phyloP scores from a whole-genome alignment of 2,113 vertebrate species.

The Thunnus maccoyii region DNA sequence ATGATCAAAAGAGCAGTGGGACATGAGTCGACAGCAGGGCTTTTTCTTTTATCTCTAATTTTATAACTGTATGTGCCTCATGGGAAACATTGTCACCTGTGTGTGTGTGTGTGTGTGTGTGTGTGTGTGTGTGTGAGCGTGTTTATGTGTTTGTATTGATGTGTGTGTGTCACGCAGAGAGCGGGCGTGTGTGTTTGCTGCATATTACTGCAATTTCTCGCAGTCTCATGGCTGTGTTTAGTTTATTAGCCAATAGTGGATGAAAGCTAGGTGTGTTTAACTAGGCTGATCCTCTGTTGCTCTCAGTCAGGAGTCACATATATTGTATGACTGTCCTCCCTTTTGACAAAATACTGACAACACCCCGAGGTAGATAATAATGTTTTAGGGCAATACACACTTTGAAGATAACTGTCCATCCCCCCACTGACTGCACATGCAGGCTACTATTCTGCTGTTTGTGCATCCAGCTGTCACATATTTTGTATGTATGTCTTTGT shows the following conservation, averaged over 20 bases:
- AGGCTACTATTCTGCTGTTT: background rate
- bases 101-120: slow-evolving; percentile 15
- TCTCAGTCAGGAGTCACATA: slow-evolving; percentile 28
- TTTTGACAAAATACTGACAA: slow-evolving; percentile 44
- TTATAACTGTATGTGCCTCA: slow-evolving; percentile 40
- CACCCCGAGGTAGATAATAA: slow-evolving; percentile 17
- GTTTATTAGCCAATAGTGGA: slow-evolving; percentile 55
- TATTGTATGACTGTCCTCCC: slow-evolving; percentile 37
- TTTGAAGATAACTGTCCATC: slow-evolving; percentile 34
- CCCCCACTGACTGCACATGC: background rate
- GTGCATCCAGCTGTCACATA: background rate
- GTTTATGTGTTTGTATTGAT: slow-evolving; percentile 14
- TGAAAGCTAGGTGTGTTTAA: slow-evolving; percentile 60
- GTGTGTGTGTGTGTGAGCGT: slow-evolving; percentile 7
- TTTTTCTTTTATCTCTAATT: slow-evolving; percentile 69
- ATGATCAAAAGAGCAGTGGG: slow-evolving; percentile 48
- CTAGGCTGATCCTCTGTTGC: slow-evolving; percentile 37
- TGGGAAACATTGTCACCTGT: slow-evolving; percentile 45
- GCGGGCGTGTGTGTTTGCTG: slow-evolving; percentile 17
- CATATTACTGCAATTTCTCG: slow-evolving; percentile 47
- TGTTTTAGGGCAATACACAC: slow-evolving; percentile 24
- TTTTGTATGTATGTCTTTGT: background rate
- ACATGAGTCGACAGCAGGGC: slow-evolving; percentile 35
- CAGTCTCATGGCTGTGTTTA: slow-evolving; percentile 4
- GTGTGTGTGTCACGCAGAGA: slow-evolving; percentile 35